These are phyloP conservation scores for Lagorchestes hirsutus DNA, from an alignment of 2,797 vertebrate genomes.

Conservation along the genomic window DNA sequence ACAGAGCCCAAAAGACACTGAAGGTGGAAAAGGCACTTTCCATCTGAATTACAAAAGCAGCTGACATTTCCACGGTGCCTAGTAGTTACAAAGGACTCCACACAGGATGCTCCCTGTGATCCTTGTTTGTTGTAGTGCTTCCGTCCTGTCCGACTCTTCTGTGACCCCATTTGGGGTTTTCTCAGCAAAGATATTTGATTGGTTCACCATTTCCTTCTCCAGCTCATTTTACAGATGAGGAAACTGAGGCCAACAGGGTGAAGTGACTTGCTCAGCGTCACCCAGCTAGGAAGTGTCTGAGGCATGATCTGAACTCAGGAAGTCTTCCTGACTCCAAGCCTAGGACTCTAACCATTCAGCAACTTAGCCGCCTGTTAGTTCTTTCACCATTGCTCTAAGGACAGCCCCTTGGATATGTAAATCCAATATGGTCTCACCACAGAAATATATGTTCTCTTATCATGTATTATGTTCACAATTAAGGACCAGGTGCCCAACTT, in stretches of 20 bases:
- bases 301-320: neutral
- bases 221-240: neutral
- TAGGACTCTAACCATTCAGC: neutral
- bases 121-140: neutral
- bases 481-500: neutral
- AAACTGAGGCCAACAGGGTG: neutral
- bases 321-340: neutral
- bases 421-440: too few relatives aligned
- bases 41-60: neutral
- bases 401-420: neutral
- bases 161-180: neutral
- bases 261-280: neutral
- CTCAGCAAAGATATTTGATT: neutral
- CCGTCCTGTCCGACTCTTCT: accelerated
- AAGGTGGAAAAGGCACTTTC: neutral
- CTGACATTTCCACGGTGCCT: neutral
- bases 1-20: neutral
- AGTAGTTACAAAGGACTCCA: neutral
- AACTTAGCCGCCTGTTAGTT: neutral
- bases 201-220: neutral
- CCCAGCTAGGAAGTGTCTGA: neutral
- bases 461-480: too few relatives aligned
- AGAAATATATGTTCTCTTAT: neutral
- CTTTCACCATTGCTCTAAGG: neutral
- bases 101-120: too few relatives aligned